Evolutionary conservation across 2,113 vertebrate genomes (phyloP).

Genomic region (Myotis davidii): DNA sequence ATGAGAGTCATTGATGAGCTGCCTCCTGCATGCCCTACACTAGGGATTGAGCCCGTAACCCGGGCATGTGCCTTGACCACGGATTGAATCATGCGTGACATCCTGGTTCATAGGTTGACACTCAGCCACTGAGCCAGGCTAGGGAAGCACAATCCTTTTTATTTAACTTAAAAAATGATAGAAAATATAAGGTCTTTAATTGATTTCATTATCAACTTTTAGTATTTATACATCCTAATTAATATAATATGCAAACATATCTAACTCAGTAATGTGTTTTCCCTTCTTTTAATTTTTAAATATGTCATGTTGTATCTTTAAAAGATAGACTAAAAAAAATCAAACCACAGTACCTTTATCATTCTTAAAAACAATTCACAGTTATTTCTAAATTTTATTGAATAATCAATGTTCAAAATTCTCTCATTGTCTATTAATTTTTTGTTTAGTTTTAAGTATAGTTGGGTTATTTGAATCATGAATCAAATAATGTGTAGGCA

Average conservation of each 20-base stretch:
- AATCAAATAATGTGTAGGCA: background rate
- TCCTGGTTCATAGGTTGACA: too few relatives aligned
- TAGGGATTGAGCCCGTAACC: too few relatives aligned
- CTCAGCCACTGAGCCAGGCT: too few relatives aligned
- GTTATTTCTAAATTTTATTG: background rate
- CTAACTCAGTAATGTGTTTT: background rate
- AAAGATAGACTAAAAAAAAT: background rate
- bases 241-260: background rate
- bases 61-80: too few relatives aligned
- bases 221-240: background rate
- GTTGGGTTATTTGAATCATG: background rate
- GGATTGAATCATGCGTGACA: too few relatives aligned
- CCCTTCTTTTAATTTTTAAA: constrained; percentile 11
- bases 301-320: background rate
- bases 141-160: background rate
- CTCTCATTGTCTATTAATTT: background rate
- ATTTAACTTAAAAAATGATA: background rate
- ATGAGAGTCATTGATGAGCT: too few relatives aligned
- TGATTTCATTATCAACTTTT: background rate
- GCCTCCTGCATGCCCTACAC: too few relatives aligned
- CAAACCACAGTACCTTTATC: background rate
- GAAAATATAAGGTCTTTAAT: background rate
- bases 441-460: constrained; percentile 15
- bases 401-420: background rate
- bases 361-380: background rate